phyloP scores from a whole-genome alignment of 35 echinoderm and acorn worm genomes.

The Amphiura filiformis region DNA sequence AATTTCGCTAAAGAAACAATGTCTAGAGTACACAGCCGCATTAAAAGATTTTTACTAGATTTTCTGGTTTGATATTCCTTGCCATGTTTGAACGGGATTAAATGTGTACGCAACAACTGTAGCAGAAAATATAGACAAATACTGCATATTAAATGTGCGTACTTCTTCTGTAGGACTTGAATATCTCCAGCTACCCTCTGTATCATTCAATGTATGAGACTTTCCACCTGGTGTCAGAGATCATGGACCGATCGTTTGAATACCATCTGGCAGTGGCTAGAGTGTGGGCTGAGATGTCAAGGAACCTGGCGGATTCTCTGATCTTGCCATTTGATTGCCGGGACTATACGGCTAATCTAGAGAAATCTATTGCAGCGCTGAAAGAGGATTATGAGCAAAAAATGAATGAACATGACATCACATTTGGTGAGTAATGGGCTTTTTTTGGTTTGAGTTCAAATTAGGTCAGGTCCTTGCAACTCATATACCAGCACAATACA shows the following conservation, averaged over 20 bases:
- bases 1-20: no score
- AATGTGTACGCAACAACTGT: no score
- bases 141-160: slow-evolving; percentile 2
- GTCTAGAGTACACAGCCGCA: no score
- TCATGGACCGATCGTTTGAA: slow-evolving; percentile 73
- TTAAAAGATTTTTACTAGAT: no score
- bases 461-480: no score
- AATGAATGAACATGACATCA: slow-evolving; percentile 55
- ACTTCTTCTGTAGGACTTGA: slow-evolving; percentile 30
- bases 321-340: slow-evolving; percentile 72
- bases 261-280: slow-evolving; percentile 61
- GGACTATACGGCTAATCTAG: slow-evolving; percentile 56
- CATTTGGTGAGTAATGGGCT: slow-evolving; percentile 86
- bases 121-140: no score
- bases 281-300: slow-evolving; percentile 78
- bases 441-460: no score
- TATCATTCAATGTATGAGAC: slow-evolving; percentile 97
- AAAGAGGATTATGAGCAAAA: slow-evolving; percentile 50
- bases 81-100: no score
- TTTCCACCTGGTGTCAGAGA: slow-evolving; percentile 69
- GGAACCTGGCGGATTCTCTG: slow-evolving; percentile 65
- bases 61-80: no score
- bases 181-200: slow-evolving; percentile 75
- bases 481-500: no score
- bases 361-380: slow-evolving; percentile 42